Conservation (phyloP, 2,888 invertebrate genomes). For the Drosophila fungiperda region DNA sequence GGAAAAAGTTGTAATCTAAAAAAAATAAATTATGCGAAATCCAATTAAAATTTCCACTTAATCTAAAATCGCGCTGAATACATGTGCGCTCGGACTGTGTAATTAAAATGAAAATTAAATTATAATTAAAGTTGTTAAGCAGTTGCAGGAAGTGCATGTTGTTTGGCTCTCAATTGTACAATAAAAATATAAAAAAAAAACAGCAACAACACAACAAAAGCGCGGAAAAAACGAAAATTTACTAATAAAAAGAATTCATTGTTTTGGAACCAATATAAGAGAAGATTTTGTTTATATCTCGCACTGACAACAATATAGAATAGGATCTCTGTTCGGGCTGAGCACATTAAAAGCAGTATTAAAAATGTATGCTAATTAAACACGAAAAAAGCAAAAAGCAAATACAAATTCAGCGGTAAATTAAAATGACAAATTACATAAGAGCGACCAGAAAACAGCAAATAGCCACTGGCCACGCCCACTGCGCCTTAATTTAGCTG, state of each 20-base stretch:
- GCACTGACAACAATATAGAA: constrained; percentile 11
- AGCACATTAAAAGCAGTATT: constrained; percentile 28
- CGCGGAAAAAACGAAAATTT: constrained; percentile 1
- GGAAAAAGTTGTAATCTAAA: background rate
- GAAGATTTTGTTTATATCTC: constrained; percentile 32
- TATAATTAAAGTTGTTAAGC: constrained; percentile 66
- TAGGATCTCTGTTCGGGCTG: constrained; percentile 4
- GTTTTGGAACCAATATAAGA: constrained; percentile 33
- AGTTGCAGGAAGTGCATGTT: constrained; percentile 53
- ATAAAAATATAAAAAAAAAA: constrained; percentile 22
- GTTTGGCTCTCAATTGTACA: constrained; percentile 56
- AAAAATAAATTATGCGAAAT: constrained; percentile 37
- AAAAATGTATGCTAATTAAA: constrained; percentile 70
- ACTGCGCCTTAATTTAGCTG: background rate
- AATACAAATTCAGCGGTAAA: constrained; percentile 57
- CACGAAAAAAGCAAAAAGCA: constrained; percentile 42
- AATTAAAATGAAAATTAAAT: constrained; percentile 76
- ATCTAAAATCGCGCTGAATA: constrained; percentile 50
- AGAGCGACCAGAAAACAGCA: constrained; percentile 33
- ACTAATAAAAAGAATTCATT: constrained; percentile 32
- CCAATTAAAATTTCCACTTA: constrained; percentile 64
- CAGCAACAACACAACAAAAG: background rate
- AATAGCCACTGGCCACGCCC: constrained; percentile 6
- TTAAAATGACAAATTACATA: constrained; percentile 66
- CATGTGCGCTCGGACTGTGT: constrained; percentile 39